phyloP scores from a whole-genome alignment of 1,140 invertebrate species.

The Hycleus cichorii region DNA sequence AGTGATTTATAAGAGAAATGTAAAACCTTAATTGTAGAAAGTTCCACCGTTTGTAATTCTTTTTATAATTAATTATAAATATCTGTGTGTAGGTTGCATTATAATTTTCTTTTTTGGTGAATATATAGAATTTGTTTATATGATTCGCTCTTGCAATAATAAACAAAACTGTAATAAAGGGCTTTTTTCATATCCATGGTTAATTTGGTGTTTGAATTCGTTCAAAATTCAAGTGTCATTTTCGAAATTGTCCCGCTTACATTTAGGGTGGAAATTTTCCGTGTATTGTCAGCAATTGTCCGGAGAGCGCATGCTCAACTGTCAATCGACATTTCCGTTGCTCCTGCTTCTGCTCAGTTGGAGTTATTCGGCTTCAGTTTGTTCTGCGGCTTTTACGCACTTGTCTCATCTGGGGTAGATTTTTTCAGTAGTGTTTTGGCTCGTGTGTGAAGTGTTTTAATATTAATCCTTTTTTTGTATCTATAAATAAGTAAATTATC shows the following conservation, averaged over 20 bases:
- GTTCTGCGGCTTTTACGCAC: constrained; percentile 4
- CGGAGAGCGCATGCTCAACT: not conserved
- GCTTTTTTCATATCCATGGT: too few relatives aligned
- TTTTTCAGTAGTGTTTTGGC: constrained; percentile 13
- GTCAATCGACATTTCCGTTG: not conserved
- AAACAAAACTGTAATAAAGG: too few relatives aligned
- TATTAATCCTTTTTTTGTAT: constrained; percentile 4
- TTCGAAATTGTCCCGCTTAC: not conserved
- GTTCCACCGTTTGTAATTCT: too few relatives aligned
- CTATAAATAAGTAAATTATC: constrained; percentile 13
- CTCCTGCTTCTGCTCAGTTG: constrained; percentile 17
- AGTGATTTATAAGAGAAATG: too few relatives aligned
- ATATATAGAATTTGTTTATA: too few relatives aligned
- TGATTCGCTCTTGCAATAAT: too few relatives aligned
- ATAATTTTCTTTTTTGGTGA: too few relatives aligned
- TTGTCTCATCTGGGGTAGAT: constrained; percentile 15
- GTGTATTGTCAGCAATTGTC: not conserved
- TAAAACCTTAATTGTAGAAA: too few relatives aligned
- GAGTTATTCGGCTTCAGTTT: constrained; percentile 24
- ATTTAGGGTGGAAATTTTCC: not conserved
- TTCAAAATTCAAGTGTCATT: too few relatives aligned
- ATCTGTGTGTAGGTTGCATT: too few relatives aligned
- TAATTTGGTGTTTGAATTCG: too few relatives aligned
- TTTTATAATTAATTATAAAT: too few relatives aligned
- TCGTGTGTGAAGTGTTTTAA: constrained; percentile 24